phyloP scores from a whole-genome alignment of 35 echinoderm and acorn worm species.

The Ptychodera flava region DNA sequence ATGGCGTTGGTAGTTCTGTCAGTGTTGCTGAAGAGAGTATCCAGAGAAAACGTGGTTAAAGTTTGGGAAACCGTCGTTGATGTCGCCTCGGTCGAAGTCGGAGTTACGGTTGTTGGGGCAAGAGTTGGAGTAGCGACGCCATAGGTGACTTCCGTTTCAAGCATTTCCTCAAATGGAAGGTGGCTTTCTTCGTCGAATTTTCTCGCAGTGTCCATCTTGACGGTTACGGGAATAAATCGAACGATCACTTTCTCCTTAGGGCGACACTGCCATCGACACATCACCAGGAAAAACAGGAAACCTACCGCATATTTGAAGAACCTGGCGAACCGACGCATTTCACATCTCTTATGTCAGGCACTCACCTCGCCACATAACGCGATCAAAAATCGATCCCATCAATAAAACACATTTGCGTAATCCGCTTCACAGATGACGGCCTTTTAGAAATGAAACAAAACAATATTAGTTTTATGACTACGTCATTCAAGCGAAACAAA shows the following conservation, averaged over 20 bases:
- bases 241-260: not conserved
- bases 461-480: too few relatives aligned
- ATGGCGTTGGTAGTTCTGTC: not conserved
- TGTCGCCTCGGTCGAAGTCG: not conserved
- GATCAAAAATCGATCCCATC: too few relatives aligned
- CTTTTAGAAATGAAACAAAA: too few relatives aligned
- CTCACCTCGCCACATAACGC: too few relatives aligned
- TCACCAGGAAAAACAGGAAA: not conserved
- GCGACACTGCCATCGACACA: not conserved
- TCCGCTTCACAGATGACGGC: too few relatives aligned
- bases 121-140: not conserved
- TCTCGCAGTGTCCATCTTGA: not conserved
- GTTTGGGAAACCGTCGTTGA: not conserved
- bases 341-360: too few relatives aligned
- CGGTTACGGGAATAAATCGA: not conserved
- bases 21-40: too few relatives aligned
- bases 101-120: too few relatives aligned
- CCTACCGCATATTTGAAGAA: not conserved
- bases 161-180: not conserved
- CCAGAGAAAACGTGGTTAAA: too few relatives aligned
- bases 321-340: not conserved
- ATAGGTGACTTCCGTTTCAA: not conserved
- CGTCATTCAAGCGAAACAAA: too few relatives aligned
- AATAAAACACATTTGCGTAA: too few relatives aligned
- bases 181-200: not conserved